Evolutionary conservation across 1,140 invertebrate genomes (phyloP), one percentile per base, ranked within the genome.

Genomic region (Gryon sp.): DNA sequence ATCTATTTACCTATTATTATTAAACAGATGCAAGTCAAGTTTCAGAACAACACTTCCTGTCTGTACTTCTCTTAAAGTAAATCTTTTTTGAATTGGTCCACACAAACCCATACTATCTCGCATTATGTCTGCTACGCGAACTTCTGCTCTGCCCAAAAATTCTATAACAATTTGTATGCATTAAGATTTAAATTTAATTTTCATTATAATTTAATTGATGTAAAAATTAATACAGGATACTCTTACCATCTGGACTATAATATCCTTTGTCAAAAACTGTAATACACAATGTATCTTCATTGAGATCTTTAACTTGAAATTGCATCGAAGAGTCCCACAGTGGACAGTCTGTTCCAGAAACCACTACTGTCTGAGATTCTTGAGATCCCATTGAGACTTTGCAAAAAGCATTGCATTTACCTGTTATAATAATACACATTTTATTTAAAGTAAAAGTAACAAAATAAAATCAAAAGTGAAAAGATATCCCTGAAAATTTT

Each of bases 241-340:
- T 26, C 60, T 53, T 84, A 95, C 94, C 93, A 88, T 95, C 94
- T 11, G 94, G 94, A 70, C 92, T 92, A 80, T 93, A 96, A 36
- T 93, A 90, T 78, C 94, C 93, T 81, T 93, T 92, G 80, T 95
- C 93, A 82, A 92, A 94, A n/a, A 95, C 93, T 9, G 92, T 93
- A 45, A 96, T 91, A 75, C 92, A 94, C 4, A 96, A 88, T 8
- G 93, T 92, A 84, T 96, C 95, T 82, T 94, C 91, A 6, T 92
- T 80, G 2, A 95, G 80, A 84, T 95, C 92, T 80, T 93, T 92
- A 12, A 95, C 91, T 66, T 93, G 91, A 84, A 96, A 95, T 86
- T 95, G 94, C 94, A 96, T 95, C n/a, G 93, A 93, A 9, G 91
- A 90, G 84, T 95, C 94, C 94, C 94, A 96, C 59, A 93, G 89